Base-by-base conservation (phyloP, 2,888 invertebrate genomes). In the Oegoconia quadripuncta region DNA sequence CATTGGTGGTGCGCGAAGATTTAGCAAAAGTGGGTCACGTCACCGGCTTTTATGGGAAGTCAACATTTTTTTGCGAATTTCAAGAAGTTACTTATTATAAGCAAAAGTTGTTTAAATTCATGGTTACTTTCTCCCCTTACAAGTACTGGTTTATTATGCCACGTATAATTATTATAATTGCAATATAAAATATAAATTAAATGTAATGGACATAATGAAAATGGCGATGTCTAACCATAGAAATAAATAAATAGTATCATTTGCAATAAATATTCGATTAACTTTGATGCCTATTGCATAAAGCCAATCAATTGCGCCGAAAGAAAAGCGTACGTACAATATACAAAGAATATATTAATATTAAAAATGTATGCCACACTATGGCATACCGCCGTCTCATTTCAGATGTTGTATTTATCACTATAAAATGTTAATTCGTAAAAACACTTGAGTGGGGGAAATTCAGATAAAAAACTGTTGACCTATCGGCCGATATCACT, bases 401-500 rank as follows among this genome's bases (percentile, higher is more conserved):
- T 64, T 75, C 70, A 64, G 64, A 64, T 67, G 70, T 56, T 50
- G 55, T 64, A 59, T 67, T 67, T 67, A 75, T 75, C 64, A 68
- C 55, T 70, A 71, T 65, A 79, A 81, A 77, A 83, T 82, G 81
- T 74, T 60, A 80, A 83, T 81, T 67, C 59, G 46, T 45, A 47
- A 55, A 72, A 70, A 66, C 54, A 42, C 37, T 25, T 43, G 64
- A 79, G 84, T 77, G 82, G 86, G 86, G 84, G 72, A 48, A 60
- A 58, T 71, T 75, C 58, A 69, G 70, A 84, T 87, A 87, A 83
- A 84, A 82, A 78, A 82, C 68, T 81, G 74, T 77, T 73, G 54
- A 67, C 74, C 73, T 72, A 71, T 74, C 71, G 73, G 66, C 53
- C 52, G 52, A 58, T 65, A 76, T 67, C 86, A 84, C 68, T 82